These are phyloP conservation scores for Stenolophus ochropezus DNA, from an alignment of 2,888 invertebrate species.

Conservation along the genomic window DNA sequence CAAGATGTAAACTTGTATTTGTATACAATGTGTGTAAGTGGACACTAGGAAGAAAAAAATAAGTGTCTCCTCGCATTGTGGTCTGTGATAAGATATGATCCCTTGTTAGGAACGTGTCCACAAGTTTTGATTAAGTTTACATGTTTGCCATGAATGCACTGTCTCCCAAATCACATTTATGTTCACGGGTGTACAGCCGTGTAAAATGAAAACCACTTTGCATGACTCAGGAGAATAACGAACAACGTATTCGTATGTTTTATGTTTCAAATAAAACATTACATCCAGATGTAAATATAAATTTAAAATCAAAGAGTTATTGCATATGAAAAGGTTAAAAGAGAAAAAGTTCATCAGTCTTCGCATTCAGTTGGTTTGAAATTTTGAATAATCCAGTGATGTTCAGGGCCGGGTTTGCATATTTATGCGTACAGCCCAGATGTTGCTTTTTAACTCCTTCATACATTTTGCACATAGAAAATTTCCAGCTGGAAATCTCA, in stretches of 20 bases:
- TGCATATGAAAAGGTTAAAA: constrained; percentile 24
- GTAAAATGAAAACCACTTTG: neutral
- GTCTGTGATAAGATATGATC: constrained; percentile 21
- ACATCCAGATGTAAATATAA: neutral
- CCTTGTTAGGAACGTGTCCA: constrained; percentile 31
- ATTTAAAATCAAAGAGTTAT: constrained; percentile 22
- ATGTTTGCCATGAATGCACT: constrained; percentile 35
- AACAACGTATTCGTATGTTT: neutral
- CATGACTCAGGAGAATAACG: constrained; percentile 7
- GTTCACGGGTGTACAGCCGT: neutral
- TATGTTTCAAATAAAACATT: constrained; percentile 4
- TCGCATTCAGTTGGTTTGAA: constrained; percentile 5
- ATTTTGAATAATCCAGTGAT: constrained; percentile 14
- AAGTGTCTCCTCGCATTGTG: constrained; percentile 12
- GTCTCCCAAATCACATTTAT: constrained; percentile 34
- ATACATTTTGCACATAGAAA: too few species aligned
- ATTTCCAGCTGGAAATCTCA: too few species aligned
- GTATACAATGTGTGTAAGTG: neutral
- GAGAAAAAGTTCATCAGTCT: constrained; percentile 11
- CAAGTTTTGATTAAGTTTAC: constrained; percentile 44
- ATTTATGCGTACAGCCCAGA: neutral
- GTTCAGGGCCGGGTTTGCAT: neutral
- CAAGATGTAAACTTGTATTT: constrained; percentile 24
- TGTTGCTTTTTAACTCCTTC: neutral
- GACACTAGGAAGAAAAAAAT: constrained; percentile 29